Evolutionary conservation across 92 coral and sea anemone species (phyloP).

Genomic region (Micromussa lordhowensis): DNA sequence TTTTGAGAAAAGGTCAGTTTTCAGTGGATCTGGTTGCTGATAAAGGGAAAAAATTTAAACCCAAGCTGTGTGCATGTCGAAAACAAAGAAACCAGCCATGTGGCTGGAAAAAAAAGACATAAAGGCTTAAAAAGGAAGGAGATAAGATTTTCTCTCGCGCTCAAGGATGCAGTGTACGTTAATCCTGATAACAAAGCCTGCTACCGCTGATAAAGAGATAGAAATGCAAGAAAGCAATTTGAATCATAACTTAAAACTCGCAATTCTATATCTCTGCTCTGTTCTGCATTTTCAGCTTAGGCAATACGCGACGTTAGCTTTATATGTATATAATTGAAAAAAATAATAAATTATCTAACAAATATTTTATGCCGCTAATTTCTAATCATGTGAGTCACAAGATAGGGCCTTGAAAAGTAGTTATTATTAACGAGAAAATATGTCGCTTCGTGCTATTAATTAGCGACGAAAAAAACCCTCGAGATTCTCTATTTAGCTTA

Average conservation of each 20-base stretch:
- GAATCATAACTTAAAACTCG: not conserved
- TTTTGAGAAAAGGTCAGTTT: not conserved
- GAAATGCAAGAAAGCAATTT: not conserved
- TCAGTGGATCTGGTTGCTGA: not conserved
- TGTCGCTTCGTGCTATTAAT: not conserved
- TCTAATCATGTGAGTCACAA: not conserved
- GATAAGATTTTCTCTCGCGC: not conserved
- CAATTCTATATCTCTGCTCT: not conserved
- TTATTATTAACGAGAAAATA: not conserved
- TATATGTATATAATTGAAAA: not conserved
- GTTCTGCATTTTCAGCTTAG: not conserved
- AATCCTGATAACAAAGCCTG: conserved; percentile 6
- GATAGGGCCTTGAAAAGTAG: not conserved
- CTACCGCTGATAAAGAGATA: conserved; percentile 5
- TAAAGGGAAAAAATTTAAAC: not conserved
- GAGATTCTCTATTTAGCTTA: not conserved
- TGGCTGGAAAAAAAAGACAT: not conserved
- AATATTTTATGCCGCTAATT: not conserved
- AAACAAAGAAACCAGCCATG: not conserved
- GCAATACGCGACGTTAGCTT: not conserved
- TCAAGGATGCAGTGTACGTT: not conserved
- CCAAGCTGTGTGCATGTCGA: not conserved
- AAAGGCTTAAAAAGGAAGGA: not conserved
- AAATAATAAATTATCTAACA: not conserved
- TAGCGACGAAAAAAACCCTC: not conserved